Evolutionary conservation across 2,797 vertebrate species (phyloP), one percentile per base, ranked within the genome.

Genomic region (Prionace glauca): DNA sequence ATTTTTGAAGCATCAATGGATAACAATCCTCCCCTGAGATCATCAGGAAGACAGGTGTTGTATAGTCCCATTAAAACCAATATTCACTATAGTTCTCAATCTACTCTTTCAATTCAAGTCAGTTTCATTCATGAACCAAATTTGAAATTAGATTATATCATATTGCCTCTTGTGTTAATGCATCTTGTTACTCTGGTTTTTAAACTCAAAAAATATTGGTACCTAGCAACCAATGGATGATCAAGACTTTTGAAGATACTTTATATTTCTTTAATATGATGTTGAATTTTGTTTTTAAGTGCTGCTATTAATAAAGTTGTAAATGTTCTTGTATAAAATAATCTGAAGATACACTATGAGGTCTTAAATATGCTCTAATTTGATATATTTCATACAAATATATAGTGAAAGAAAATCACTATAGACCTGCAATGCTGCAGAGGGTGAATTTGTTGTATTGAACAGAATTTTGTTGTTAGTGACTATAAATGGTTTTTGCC

Each of bases 21-120:
- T 95, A 98, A 96, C 81, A 95, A 95, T n/a, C 98, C 98, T 97
- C 97, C 98, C 94, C 96, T 98, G 96, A 98, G 99, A 96, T 98
- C 98, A 96, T 99, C 98, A 95, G 98, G 98, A 32, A 98, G 98
- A 97, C 99, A 99, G 97, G 98, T 97, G 97, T 95, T 95, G 69
- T 60, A 77, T 26, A 74, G 45, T 74, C 7, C 69, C 45, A 95
- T n/a, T 95, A 56, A 32, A 95, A 32, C 41, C 26, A 77, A 32
- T 50, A 74, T n/a, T 56, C 41, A 77, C 29, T 95, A 41, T 14
- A 14, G 14, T 24, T 92, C 36, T 69, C n/a, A 69, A 69, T 69
- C 41, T 92, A 92, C 18, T 10, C 41, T 84, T 8, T 84, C 26
- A 22, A 20, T 69, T 67, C 8, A 67, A 67, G 10, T 67, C 0